Base-by-base conservation (phyloP, 2,888 invertebrate species). In the Agrilus cyanescens region DNA sequence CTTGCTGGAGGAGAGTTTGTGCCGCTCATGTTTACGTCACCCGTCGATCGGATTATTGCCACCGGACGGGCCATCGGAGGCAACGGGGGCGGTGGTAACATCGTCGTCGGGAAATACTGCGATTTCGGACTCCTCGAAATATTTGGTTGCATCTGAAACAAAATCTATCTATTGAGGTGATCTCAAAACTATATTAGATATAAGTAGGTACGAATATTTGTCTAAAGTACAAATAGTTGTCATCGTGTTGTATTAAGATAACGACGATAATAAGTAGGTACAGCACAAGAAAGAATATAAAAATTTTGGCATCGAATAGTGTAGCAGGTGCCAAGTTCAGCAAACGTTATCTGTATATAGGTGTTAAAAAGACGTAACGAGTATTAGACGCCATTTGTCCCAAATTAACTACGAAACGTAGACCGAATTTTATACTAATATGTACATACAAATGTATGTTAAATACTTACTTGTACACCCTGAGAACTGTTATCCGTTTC, bases 31-130 rank as follows among this genome's bases (percentile, higher is more conserved):
- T 71, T 69, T 38, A 75, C 65, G 53, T 75, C 76, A 38, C 74
- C 70, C 56, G 91, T 90, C 43, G 93, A 93, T 56, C 93, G 78
- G 58, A 95, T 90, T 59, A 96, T 93, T 48, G 95, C 93, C 20
- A 95, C 95, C 0, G 95, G 95, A 50, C 95, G 74, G 3, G 95
- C 94, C 88, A 95, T 91, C 13, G 94, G 94, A 6, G 94, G 93
- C 29, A 94, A 78, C 3, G 94, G 94, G 6, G 93, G 90, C 18
- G 94, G 94, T 5, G 94, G 94, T 61, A 95, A 74, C 87, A 95
- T 94, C 41, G 90, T 83, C 61, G 87, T 89, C 54, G 82, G 82
- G 69, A 90, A 89, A 70, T 89, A 91, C 60, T 88, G 86, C 37
- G 83, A 78, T 64, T 82, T 82, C 20, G 82, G 80, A 68, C 80